phyloP scores from a whole-genome alignment of 2,113 vertebrate genomes.

The Lycaon pictus region DNA sequence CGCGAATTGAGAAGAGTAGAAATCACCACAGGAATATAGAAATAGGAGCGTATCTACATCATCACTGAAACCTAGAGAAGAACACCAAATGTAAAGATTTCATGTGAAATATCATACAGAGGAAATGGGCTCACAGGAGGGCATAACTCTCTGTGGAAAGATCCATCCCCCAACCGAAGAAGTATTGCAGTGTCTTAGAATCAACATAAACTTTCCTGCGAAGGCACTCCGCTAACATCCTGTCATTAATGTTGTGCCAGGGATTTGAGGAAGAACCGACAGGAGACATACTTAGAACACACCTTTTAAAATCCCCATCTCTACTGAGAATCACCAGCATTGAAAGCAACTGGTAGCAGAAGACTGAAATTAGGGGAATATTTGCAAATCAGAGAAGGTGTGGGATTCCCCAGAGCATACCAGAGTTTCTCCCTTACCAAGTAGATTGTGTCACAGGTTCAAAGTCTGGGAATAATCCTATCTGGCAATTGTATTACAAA shows the following conservation, averaged over 20 bases:
- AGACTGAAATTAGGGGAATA: not conserved
- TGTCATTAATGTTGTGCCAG: not conserved
- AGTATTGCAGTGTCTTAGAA: not conserved
- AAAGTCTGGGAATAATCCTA: not conserved
- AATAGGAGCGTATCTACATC: not conserved
- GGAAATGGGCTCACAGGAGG: not conserved
- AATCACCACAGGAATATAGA: not conserved
- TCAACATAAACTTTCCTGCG: not conserved
- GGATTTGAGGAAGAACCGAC: not conserved
- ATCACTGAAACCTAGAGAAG: not conserved
- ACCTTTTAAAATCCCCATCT: not conserved
- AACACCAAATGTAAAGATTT: not conserved
- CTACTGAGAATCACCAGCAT: not conserved
- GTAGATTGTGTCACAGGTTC: not conserved
- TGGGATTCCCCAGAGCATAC: not conserved
- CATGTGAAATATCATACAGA: not conserved
- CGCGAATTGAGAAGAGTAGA: not conserved
- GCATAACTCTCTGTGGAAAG: not conserved
- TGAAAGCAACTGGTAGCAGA: not conserved
- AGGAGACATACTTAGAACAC: not conserved
- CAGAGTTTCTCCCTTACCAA: not conserved
- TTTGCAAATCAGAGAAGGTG: not conserved
- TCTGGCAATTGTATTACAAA: not conserved
- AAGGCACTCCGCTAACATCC: not conserved
- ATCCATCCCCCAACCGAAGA: not conserved